Evolutionary conservation across 2,797 vertebrate species (phyloP), one percentile per base, ranked within the genome.

Genomic region (Mormyrus proboscirostris): DNA sequence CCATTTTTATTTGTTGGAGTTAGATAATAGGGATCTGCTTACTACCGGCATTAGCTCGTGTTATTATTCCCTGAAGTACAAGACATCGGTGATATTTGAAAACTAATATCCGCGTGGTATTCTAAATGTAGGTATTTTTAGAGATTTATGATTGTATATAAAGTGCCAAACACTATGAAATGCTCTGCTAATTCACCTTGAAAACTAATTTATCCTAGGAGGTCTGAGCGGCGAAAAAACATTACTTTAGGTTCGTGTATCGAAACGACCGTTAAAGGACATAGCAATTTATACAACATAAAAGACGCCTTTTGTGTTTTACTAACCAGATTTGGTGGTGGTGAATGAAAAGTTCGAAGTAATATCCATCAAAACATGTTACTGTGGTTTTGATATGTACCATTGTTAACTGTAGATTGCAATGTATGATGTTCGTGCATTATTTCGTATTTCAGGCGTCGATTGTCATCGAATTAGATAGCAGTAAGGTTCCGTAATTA

Each of bases 181-280:
- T 44, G 51, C 59, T 55, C 44, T 89, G 76, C 76, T 47, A 89
- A 83, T 62, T n/a, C 33, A 84, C 51, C 59, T 29, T 55, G 57
- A 88, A 88, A 89, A 88, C 62, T 89, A 86, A 22, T 88, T 41
- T 76, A 44, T 59, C 38, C 51, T 89, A 38, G 7, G 22, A 73
- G 86, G 84, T 85, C 51, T 65, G 73, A 89, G 86, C 57, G 33
- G 73, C 86, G 29, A 38, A 79, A 79, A 79, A 79, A 44, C 2
- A 85, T 89, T 33, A 53, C 49, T 73, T 65, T 50, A 44, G 25
- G 84, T n/a, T 69, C 19, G 38, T 22, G 12, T 47, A 53, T 47
- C n/a, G 51, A 50, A 62, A 51, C 85, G 38, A 87, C 50, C 65
- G 53, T 89, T 65, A 69, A 51, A 62, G 49, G 59, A 69, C 44